Evolutionary conservation across 2,797 vertebrate genomes (phyloP).

Genomic region (Sebastes hubbsi): DNA sequence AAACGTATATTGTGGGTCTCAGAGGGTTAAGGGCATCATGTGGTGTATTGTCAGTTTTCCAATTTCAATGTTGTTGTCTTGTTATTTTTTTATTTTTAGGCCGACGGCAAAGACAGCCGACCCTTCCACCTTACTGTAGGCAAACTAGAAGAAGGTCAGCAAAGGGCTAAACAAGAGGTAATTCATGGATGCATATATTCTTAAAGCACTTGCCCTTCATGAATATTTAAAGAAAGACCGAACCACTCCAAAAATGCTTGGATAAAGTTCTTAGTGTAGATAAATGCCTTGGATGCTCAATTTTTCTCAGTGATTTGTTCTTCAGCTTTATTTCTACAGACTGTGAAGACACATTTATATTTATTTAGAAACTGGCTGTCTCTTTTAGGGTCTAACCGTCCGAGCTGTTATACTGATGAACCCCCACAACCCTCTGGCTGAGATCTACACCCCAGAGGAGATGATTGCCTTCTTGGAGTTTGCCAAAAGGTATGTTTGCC

Average conservation of each 20-base stretch:
- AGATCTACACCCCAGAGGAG: conserved; percentile 89
- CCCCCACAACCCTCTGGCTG: conserved; percentile 95
- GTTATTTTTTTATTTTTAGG: conserved; percentile 73
- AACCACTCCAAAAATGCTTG: neutral
- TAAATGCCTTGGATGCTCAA: neutral
- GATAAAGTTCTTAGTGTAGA: neutral
- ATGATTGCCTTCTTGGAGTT: conserved; percentile 91
- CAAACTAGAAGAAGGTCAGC: conserved; percentile 88
- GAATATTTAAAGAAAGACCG: neutral
- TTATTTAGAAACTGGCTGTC: neutral
- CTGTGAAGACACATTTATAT: neutral
- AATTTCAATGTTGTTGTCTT: neutral
- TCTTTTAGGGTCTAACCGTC: conserved; percentile 85
- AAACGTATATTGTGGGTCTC: too few relatives aligned
- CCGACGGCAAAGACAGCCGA: conserved; percentile 77
- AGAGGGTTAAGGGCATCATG: neutral
- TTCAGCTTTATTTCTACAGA: neutral
- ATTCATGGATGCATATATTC: neutral
- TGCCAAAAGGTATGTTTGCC: conserved; percentile 89
- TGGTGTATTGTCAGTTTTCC: neutral
- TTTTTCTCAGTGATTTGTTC: conserved; percentile 16
- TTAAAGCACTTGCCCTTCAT: conserved; percentile 3
- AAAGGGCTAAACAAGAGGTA: conserved; percentile 88
- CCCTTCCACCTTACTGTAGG: conserved; percentile 93
- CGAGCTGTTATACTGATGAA: conserved; percentile 93